Percentiles rank a stretch among this genome's conserved stretches.
phyloP scores from a whole-genome alignment of 2,888 invertebrate genomes.

The Drosophila diplacantha region DNA sequence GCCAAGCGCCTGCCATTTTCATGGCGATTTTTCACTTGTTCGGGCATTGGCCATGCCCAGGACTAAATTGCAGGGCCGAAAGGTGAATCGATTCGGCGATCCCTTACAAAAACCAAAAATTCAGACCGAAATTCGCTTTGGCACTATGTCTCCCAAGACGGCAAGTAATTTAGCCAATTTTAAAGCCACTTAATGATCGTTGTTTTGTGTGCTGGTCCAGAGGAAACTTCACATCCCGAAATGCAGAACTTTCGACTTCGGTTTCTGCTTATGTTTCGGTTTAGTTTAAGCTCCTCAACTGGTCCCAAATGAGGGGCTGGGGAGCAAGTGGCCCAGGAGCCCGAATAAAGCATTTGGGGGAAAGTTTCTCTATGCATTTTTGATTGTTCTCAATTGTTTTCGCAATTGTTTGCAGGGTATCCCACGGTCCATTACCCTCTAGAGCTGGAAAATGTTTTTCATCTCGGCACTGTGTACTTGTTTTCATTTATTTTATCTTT shows the following conservation, averaged over 20 bases:
- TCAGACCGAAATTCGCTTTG: not conserved
- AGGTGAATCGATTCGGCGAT: conserved; percentile 20
- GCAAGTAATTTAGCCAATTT: conserved; percentile 31
- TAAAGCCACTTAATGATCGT: conserved; percentile 25
- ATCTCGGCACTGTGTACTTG: conserved; percentile 20
- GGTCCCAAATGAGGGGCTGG: conserved; percentile 31
- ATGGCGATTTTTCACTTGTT: conserved; percentile 60
- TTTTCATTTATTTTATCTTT: conserved; percentile 28
- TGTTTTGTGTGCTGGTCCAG: conserved; percentile 17
- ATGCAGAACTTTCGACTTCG: conserved; percentile 21
- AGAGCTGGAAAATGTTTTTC: conserved; percentile 23
- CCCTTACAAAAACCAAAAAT: not conserved
- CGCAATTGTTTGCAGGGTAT: conserved; percentile 41
- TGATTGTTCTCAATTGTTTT: conserved; percentile 34
- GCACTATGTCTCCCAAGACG: conserved; percentile 21
- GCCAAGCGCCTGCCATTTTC: conserved; percentile 64
- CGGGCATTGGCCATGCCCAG: conserved; percentile 34
- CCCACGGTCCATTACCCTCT: conserved; percentile 45
- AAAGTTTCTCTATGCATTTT: conserved; percentile 42
- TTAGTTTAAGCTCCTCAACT: conserved; percentile 24
- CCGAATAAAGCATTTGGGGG: conserved; percentile 22
- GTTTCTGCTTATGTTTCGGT: conserved; percentile 19
- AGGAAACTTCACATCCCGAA: conserved; percentile 15
- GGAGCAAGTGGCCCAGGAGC: conserved; percentile 27
- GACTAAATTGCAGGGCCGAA: conserved; percentile 24